phyloP scores from a whole-genome alignment of 2,797 vertebrate genomes.

The Takifugu rubripes region DNA sequence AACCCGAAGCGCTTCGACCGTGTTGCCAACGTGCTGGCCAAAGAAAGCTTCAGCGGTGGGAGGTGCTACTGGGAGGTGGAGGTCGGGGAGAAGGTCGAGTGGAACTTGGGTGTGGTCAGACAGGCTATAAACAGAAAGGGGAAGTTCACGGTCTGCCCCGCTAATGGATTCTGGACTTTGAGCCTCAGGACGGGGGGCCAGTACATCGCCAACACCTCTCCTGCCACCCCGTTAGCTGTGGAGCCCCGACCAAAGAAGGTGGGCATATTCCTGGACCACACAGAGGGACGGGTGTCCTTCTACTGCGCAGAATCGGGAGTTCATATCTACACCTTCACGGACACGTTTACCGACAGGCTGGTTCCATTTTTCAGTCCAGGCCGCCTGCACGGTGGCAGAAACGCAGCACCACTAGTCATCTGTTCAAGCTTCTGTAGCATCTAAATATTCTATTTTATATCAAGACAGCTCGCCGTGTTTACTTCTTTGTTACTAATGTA shows the following conservation, averaged over 20 bases:
- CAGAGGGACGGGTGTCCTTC: conserved; percentile 72
- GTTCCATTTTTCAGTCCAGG: conserved; percentile 77
- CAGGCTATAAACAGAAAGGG: conserved; percentile 79
- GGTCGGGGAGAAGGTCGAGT: conserved; percentile 77
- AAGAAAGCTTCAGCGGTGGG: conserved; percentile 70
- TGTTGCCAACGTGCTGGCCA: conserved; percentile 76
- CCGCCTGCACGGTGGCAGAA: conserved; percentile 70
- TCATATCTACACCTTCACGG: conserved; percentile 76
- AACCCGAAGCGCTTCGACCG: conserved; percentile 80
- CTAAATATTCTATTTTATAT: conserved; percentile 32
- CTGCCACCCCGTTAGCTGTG: conserved; percentile 53
- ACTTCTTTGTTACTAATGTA: neutral
- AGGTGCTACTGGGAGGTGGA: conserved; percentile 82
- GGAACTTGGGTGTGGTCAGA: conserved; percentile 74
- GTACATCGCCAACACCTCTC: conserved; percentile 64
- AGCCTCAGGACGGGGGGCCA: conserved; percentile 71
- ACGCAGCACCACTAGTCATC: conserved; percentile 69
- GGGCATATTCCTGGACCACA: conserved; percentile 73
- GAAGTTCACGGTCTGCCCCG: conserved; percentile 74
- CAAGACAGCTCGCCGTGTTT: neutral
- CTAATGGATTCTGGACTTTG: conserved; percentile 78
- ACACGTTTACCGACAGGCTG: conserved; percentile 72
- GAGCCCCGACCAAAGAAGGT: conserved; percentile 64
- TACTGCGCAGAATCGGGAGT: conserved; percentile 71
- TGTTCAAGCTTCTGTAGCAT: conserved; percentile 72